Base-by-base conservation (phyloP, 2,113 vertebrate species). In the Solea senegalensis region DNA sequence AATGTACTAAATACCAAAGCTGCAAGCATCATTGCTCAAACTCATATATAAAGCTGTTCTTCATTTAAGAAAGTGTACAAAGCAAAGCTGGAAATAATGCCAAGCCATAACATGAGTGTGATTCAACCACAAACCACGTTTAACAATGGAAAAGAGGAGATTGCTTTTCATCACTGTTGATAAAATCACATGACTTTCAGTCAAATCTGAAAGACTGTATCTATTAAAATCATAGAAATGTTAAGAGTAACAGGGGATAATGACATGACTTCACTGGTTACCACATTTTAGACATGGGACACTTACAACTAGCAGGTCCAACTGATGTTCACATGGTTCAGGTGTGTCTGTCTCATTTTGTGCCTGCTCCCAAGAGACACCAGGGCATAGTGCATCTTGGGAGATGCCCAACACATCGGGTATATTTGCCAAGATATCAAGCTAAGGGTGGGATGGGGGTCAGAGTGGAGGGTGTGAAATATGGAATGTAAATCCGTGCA, bases 381-480 rank as follows among this genome's bases (percentile, higher is more conserved):
- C 74, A 2, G 81, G 78, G 74, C 78, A 86, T 58, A 89, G 71
- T 21, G 81, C 78, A 83, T 90, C 87, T 85, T 94, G 94, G 87
- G 83, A 78, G 74, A 93, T 60, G 72, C 91, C 89, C 61, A 90
- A 90, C 50, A 90, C 76, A 78, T 95, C 95, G 67, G 95, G 89
- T 69, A 94, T 77, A 83, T 92, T 93, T 76, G 93, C 83, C 64
- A 93, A 78, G 85, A 98, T 94, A 90, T 97, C 97, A 83, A 98
- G 89, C 97, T 99, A 92, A 3, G 56, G 46, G 46, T 67, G 56
- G 60, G 54, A 67, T 71, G 66, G 61, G 64, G 11, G 69, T 72
- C 70, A 69, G 62, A 81, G 41, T 51, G 62, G 28, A 75, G 53
- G 61, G 45, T 43, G 60, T 70, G 57, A 80, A 82, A 82, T 44